These are phyloP conservation scores for Tichodroma muraria DNA, from an alignment of 2,113 vertebrate species.

Conservation along the genomic window DNA sequence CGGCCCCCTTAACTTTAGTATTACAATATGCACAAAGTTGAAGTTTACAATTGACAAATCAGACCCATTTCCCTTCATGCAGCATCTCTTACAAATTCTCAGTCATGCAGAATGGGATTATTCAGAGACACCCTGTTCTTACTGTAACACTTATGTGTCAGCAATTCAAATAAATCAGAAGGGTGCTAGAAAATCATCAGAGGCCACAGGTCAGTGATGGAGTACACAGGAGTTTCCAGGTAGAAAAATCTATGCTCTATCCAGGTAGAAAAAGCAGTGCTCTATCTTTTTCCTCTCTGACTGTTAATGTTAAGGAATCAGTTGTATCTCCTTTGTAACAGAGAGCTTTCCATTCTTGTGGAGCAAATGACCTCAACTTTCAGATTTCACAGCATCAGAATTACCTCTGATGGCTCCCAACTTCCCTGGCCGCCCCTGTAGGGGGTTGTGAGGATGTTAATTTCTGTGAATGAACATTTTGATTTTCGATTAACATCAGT, in stretches of 20 bases:
- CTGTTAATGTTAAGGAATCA: not conserved
- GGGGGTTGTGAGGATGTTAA: not conserved
- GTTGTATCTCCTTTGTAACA: not conserved
- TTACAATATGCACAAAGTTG: not conserved
- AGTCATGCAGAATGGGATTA: not conserved
- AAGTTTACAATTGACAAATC: not conserved
- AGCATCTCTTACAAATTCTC: not conserved
- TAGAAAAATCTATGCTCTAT: not conserved
- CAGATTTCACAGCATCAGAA: not conserved
- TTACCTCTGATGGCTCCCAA: not conserved
- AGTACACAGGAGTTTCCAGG: not conserved
- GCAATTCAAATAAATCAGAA: not conserved
- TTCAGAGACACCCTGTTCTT: not conserved
- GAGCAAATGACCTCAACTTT: not conserved
- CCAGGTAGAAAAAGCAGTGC: not conserved
- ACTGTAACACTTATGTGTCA: not conserved
- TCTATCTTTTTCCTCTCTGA: not conserved
- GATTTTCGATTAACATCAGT: not conserved
- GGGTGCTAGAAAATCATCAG: not conserved
- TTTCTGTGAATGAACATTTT: not conserved
- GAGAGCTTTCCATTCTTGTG: not conserved
- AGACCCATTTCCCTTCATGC: not conserved
- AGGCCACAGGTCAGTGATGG: not conserved
- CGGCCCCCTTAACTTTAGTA: not conserved
- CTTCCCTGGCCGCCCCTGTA: not conserved